Conservation (phyloP, 2,888 invertebrate genomes). For the Falcaria lacertinaria region DNA sequence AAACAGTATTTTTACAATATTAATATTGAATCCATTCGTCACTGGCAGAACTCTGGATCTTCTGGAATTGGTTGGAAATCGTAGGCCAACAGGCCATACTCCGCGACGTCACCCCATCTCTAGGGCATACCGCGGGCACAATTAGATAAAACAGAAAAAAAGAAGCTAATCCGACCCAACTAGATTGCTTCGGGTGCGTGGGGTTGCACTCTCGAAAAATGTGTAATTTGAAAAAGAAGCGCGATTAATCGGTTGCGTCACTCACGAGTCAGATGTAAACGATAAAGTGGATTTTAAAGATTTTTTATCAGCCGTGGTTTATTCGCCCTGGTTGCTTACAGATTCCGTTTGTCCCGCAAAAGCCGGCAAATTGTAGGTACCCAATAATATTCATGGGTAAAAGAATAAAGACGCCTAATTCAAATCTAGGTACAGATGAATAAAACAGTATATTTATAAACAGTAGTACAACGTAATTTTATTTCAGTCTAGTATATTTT, state of each 20-base stretch:
- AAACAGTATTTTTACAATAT: too few relatives aligned
- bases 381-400: too few relatives aligned
- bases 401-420: too few relatives aligned
- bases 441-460: too few relatives aligned
- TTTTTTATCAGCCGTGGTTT: constrained; percentile 4
- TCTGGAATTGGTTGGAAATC: constrained; percentile 71
- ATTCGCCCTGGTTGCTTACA: background rate
- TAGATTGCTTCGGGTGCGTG: constrained; percentile 44
- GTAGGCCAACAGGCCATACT: constrained; percentile 47
- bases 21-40: constrained; percentile 37
- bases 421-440: too few relatives aligned
- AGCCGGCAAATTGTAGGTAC: too few relatives aligned
- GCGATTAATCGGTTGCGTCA: constrained; percentile 1
- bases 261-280: constrained; percentile 1
- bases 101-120: constrained; percentile 66
- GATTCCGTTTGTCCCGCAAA: too few relatives aligned
- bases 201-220: constrained; percentile 25
- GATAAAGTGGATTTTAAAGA: background rate
- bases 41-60: constrained; percentile 58
- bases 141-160: constrained; percentile 68
- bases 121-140: constrained; percentile 61
- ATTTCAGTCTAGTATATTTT: too few relatives aligned
- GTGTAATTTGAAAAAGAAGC: constrained; percentile 19
- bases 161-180: constrained; percentile 43
- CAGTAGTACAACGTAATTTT: too few relatives aligned